Evolutionary conservation across 2,888 invertebrate species (phyloP).

Genomic region (Epistrophe grossulariae): DNA sequence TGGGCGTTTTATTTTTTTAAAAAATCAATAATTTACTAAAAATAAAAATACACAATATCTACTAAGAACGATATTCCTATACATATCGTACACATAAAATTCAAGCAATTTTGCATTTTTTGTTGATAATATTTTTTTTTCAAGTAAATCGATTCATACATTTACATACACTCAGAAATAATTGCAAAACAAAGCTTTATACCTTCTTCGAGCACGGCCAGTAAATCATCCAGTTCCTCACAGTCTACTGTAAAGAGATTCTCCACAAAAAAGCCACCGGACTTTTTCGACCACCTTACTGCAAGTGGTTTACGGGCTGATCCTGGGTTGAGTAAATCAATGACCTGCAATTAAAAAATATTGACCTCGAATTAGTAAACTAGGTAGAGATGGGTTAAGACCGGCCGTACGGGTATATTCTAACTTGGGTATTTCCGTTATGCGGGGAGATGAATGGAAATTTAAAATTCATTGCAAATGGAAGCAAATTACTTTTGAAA

Average conservation of each 20-base stretch:
- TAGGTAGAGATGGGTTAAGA: neutral
- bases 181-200: constrained; percentile 73
- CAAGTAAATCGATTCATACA: constrained; percentile 45
- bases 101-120: neutral
- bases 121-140: constrained; percentile 1
- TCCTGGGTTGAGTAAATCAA: constrained; percentile 96
- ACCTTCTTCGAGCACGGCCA: constrained; percentile 98
- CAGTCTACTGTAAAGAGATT: constrained; percentile 98
- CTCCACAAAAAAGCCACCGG: constrained; percentile 96
- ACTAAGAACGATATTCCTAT: neutral
- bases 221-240: constrained; percentile 94
- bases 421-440: neutral
- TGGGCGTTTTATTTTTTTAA: neutral
- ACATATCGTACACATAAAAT: neutral
- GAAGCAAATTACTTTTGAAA: constrained; percentile 12
- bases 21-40: constrained; percentile 45
- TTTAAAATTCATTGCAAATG: constrained; percentile 52
- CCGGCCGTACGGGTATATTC: neutral
- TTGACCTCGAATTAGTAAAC: constrained; percentile 39
- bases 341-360: constrained; percentile 87
- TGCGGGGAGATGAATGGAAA: neutral
- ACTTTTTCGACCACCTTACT: constrained; percentile 97
- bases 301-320: constrained; percentile 90
- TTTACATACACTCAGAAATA: constrained; percentile 9
- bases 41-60: neutral